Percentiles rank a stretch among this genome's conserved stretches.
phyloP scores from a whole-genome alignment of 2,888 invertebrate species.

The Agapostemon virescens region DNA sequence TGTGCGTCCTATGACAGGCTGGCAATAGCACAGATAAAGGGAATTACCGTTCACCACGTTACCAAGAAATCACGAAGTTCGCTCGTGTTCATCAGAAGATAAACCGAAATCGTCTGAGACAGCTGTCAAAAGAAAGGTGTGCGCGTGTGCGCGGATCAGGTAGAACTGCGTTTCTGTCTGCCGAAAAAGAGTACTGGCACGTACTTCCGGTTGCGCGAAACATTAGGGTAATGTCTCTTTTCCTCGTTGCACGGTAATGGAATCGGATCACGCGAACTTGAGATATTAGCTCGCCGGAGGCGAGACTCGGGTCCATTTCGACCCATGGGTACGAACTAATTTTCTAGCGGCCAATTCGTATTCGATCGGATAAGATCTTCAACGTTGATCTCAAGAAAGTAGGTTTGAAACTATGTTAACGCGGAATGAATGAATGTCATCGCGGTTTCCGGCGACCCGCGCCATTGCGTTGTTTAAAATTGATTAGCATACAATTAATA shows the following conservation, averaged over 20 bases:
- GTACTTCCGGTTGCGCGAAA: background rate
- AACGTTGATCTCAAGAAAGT: background rate
- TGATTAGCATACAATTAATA: too few relatives aligned
- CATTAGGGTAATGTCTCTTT: slow-evolving; percentile 1
- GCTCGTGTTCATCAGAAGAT: slow-evolving; percentile 26
- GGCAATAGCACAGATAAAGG: slow-evolving; percentile 3
- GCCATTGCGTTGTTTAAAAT: too few relatives aligned
- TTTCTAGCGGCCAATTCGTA: background rate
- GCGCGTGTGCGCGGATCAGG: slow-evolving; percentile 7
- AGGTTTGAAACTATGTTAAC: background rate
- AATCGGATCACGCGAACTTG: background rate
- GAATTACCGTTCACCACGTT: slow-evolving; percentile 8
- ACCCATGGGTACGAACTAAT: background rate
- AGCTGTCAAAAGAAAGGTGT: slow-evolving; percentile 39
- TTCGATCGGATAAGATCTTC: background rate
- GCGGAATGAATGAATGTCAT: too few relatives aligned
- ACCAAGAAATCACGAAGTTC: slow-evolving; percentile 29
- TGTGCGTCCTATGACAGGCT: background rate
- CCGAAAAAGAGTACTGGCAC: slow-evolving; percentile 8
- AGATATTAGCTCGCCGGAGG: background rate
- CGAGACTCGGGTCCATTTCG: background rate
- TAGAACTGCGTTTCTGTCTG: slow-evolving; percentile 15
- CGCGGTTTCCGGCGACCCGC: too few relatives aligned
- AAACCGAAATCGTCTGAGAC: slow-evolving; percentile 29
- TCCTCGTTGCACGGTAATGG: background rate